Evolutionary conservation across 2,797 vertebrate genomes (phyloP), one percentile per base, ranked within the genome.

Genomic region (Phoxinus dragarum): DNA sequence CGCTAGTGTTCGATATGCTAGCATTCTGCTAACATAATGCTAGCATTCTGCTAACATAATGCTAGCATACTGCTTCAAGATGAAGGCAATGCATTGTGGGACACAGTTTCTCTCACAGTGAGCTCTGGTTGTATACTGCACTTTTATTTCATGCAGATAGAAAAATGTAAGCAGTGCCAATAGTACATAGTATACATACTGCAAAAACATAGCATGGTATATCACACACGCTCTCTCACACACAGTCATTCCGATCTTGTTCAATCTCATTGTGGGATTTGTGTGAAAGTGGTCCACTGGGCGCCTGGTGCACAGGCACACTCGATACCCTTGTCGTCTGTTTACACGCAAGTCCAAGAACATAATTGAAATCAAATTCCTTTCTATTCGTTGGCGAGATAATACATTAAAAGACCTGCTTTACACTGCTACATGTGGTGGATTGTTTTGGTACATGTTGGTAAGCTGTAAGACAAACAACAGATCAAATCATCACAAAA

Each of bases 401-500:
- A 40, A 40, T 36, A 64, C 52, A 21, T 61, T 73, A 80, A 79
- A 72, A 27, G 40, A 64, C 31, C 47, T 54, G 49, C 27, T 68
- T 78, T 19, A 59, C 68, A 40, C 64, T 40, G 16, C 68, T 82
- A 72, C 49, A 84, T 68, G 47, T 23, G 49, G 61, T 42, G 67
- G 69, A 85, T 85, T 80, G 42, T 74, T 74, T 80, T 34, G 19
- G 42, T 72, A 74, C 0, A 12, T 72, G 49, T 59, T 61, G 79
- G 17, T 27, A 44, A 47, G 54, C 68, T 59, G n/a, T 61, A 44
- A 72, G 38, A 52, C 68, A 79, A 69, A 72, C 69, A 80, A 80
- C 91, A 87, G 88, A 86, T 68, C 86, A 90, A 92, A 91, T 92
- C 82, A 90, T 74, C 88, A 92, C 84, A 92, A 69, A 42, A 66